Conservation (phyloP, 2,113 vertebrate genomes). For the Dissostichus mawsoni region DNA sequence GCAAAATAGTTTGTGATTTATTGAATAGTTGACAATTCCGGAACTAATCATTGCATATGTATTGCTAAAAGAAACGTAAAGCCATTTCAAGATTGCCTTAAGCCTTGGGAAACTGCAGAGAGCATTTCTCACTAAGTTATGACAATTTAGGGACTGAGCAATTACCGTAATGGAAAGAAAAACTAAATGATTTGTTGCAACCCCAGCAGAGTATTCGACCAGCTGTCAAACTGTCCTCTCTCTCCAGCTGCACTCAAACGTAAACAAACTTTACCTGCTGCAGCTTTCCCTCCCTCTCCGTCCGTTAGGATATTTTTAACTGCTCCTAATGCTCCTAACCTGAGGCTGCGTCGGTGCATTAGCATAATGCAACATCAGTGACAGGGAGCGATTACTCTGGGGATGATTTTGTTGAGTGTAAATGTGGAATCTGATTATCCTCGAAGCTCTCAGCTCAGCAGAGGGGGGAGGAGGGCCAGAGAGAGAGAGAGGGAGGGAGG, state of each 20-base stretch:
- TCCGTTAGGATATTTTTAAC: slow-evolving; percentile 58
- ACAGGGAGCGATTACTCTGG: slow-evolving; percentile 67
- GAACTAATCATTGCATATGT: neutral
- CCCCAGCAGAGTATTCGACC: neutral
- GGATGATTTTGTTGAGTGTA: slow-evolving; percentile 82
- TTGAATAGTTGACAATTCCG: no score
- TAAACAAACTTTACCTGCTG: slow-evolving; percentile 22
- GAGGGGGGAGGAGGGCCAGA: slow-evolving; percentile 45
- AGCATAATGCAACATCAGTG: slow-evolving; percentile 70
- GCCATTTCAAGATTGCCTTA: neutral
- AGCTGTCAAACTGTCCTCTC: neutral
- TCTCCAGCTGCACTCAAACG: neutral
- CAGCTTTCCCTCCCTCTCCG: slow-evolving; percentile 19
- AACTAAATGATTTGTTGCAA: neutral
- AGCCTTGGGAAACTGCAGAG: neutral
- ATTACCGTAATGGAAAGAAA: neutral
- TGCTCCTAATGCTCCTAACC: slow-evolving; percentile 55
- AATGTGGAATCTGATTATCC: slow-evolving; percentile 85
- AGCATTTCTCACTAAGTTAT: neutral
- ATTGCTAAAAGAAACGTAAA: neutral
- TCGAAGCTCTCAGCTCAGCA: slow-evolving; percentile 49
- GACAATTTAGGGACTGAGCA: neutral
- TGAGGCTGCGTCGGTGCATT: slow-evolving; percentile 38
- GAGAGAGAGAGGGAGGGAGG: slow-evolving; percentile 41
- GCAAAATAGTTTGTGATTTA: no score